phyloP scores from a whole-genome alignment of 2,797 vertebrate species.

The Ctenochaetus hawaiiensis region DNA sequence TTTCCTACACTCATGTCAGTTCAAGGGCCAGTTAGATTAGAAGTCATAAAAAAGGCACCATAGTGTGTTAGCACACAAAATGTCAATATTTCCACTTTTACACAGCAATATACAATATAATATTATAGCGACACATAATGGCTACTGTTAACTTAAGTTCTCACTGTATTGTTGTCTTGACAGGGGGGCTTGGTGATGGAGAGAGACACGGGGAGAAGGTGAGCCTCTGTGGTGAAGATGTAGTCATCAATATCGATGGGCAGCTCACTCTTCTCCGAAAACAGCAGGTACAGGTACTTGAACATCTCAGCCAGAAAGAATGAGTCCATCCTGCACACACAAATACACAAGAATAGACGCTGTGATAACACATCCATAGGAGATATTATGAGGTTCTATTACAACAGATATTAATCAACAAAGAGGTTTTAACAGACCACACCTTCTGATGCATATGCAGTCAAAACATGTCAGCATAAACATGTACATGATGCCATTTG shows the following conservation, averaged over 20 bases:
- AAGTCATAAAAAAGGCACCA: neutral
- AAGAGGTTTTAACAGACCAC: neutral
- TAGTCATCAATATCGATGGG: constrained; percentile 88
- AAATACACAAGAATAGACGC: neutral
- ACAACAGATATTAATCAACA: neutral
- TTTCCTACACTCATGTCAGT: neutral
- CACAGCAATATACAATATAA: neutral
- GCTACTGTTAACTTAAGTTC: neutral
- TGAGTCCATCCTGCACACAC: constrained; percentile 86
- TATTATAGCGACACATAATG: neutral
- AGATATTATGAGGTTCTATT: neutral
- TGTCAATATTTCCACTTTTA: neutral
- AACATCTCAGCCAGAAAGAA: constrained; percentile 92
- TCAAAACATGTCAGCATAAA: neutral
- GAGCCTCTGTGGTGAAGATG: constrained; percentile 90
- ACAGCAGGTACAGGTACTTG: constrained; percentile 90
- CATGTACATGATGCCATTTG: neutral
- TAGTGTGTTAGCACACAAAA: neutral
- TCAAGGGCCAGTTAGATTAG: neutral
- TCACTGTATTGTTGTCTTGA: constrained; percentile 82
- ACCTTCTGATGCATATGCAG: neutral
- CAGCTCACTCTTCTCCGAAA: constrained; percentile 87
- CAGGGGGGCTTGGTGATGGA: constrained; percentile 81
- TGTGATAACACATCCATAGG: neutral
- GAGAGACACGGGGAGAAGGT: constrained; percentile 87